Percentiles rank a stretch among this genome's conserved stretches.
These are phyloP conservation scores for Eriocheir sinensis DNA, from an alignment of 1,140 invertebrate genomes.

Conservation along the genomic window DNA sequence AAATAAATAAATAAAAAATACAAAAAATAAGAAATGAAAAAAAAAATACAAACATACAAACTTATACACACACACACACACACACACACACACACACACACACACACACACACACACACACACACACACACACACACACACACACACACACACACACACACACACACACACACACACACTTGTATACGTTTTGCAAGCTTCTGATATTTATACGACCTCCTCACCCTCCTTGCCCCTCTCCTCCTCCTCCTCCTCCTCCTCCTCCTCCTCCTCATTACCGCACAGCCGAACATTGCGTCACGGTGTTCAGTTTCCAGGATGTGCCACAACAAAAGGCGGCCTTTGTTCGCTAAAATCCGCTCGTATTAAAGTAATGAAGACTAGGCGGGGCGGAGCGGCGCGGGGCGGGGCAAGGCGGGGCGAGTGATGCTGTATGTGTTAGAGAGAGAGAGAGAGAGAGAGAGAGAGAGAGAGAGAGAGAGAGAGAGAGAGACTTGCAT, in stretches of 20 bases:
- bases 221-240: too few species aligned
- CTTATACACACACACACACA: not conserved
- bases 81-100: slow-evolving; percentile 23
- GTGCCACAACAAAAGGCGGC: slow-evolving; percentile 22
- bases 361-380: slow-evolving; percentile 12
- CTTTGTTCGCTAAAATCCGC: slow-evolving; percentile 40
- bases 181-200: not conserved
- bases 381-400: not conserved
- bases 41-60: not conserved
- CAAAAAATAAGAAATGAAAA: not conserved
- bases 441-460: slow-evolving; percentile 55
- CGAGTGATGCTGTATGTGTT: slow-evolving; percentile 34
- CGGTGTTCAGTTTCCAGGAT: slow-evolving; percentile 2
- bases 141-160: slow-evolving; percentile 44
- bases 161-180: slow-evolving; percentile 29
- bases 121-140: slow-evolving; percentile 60
- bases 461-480: slow-evolving; percentile 25
- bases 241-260: too few species aligned
- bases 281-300: not conserved
- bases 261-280: slow-evolving; percentile 33
- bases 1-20: not conserved
- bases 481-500: not conserved
- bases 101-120: slow-evolving; percentile 57
- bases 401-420: not conserved
- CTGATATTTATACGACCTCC: not conserved